These are phyloP conservation scores for Scotopteryx bipunctaria DNA, from an alignment of 2,888 invertebrate species.

Conservation along the genomic window DNA sequence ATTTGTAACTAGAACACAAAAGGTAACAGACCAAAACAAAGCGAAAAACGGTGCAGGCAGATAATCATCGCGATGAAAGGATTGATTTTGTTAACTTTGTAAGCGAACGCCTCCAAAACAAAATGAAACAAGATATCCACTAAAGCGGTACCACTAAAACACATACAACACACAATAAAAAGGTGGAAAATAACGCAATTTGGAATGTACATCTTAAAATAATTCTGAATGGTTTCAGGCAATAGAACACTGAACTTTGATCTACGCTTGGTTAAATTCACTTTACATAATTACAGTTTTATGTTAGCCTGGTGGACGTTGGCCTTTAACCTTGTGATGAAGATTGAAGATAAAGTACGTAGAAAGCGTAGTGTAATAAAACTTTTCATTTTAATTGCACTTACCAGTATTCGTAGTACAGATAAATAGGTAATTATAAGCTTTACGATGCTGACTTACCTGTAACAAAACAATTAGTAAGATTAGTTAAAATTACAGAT, in stretches of 20 bases:
- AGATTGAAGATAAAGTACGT: slow-evolving; percentile 34
- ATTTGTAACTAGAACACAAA: background rate
- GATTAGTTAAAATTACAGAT: slow-evolving; percentile 20
- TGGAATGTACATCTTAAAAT: no score
- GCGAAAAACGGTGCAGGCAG: slow-evolving; percentile 38
- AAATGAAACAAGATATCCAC: background rate
- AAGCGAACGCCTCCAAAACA: slow-evolving; percentile 21
- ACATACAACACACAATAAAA: no score
- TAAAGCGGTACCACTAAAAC: no score
- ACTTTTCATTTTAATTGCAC: slow-evolving; percentile 30
- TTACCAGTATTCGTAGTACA: slow-evolving; percentile 21
- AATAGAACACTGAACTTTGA: no score
- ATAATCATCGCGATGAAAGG: slow-evolving; percentile 48
- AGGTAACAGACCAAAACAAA: slow-evolving; percentile 41
- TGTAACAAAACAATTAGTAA: slow-evolving; percentile 56
- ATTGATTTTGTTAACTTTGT: slow-evolving; percentile 36
- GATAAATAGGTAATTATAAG: slow-evolving; percentile 9
- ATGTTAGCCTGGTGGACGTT: background rate
- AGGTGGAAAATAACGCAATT: no score
- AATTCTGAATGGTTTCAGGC: no score
- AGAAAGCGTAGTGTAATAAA: slow-evolving; percentile 43
- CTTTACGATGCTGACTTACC: slow-evolving; percentile 56
- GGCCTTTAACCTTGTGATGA: slow-evolving; percentile 4
- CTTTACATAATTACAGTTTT: no score
- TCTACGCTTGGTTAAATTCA: no score